These are phyloP conservation scores for Trichoplusia ni DNA, from an alignment of 1,140 invertebrate species.

Conservation along the genomic window DNA sequence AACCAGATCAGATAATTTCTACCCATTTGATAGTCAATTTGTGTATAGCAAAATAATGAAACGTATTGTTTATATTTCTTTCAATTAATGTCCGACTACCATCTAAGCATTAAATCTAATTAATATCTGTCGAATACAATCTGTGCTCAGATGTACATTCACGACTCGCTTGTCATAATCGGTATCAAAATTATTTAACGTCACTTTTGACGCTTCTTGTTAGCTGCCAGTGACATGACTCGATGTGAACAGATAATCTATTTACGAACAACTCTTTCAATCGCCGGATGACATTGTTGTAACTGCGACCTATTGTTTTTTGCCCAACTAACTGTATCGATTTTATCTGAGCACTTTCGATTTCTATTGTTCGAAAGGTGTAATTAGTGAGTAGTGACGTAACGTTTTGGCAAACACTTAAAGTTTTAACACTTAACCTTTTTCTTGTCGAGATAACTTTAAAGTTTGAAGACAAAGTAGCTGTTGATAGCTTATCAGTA, in stretches of 20 bases:
- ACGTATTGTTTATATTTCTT: too few relatives aligned
- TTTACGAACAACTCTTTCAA: conserved; percentile 3
- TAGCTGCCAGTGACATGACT: conserved; percentile 12
- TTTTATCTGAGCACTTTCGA: conserved; percentile 28
- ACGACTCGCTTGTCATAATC: conserved; percentile 19
- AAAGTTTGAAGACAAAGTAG: neutral
- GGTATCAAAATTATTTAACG: conserved; percentile 42
- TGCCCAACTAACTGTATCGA: neutral
- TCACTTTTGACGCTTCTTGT: conserved; percentile 42
- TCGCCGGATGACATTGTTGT: conserved; percentile 1
- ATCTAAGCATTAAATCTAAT: too few relatives aligned
- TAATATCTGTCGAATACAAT: neutral
- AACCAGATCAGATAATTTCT: too few relatives aligned
- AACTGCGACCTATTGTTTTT: conserved; percentile 5
- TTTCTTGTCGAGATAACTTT: neutral
- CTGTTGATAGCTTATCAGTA: conserved; percentile 11
- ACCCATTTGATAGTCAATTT: too few relatives aligned
- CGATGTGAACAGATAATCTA: neutral
- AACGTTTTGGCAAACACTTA: neutral
- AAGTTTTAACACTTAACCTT: conserved; percentile 2
- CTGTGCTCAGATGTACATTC: conserved; percentile 13
- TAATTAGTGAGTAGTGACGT: neutral
- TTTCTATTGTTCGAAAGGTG: conserved; percentile 28
- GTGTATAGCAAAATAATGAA: too few relatives aligned
- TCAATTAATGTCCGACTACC: too few relatives aligned